phyloP scores from a whole-genome alignment of 2,888 invertebrate genomes.

The Protophormia terraenovae region DNA sequence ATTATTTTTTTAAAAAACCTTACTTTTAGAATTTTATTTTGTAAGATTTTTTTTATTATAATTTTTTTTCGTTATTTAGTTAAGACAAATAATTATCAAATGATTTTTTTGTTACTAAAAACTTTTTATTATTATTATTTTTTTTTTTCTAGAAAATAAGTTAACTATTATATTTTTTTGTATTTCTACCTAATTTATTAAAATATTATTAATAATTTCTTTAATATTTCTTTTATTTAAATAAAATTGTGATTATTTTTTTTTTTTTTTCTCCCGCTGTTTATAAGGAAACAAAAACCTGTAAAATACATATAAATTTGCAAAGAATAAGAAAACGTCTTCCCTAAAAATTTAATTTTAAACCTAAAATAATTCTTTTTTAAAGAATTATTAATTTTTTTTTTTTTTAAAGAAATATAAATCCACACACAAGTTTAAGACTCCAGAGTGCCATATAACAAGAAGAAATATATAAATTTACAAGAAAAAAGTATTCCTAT shows the following conservation, averaged over 20 bases:
- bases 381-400: neutral
- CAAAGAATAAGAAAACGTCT: constrained; percentile 40
- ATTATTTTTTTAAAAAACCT: constrained; percentile 43
- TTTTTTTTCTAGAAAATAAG: constrained; percentile 42
- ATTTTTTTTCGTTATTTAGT: constrained; percentile 64
- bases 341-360: constrained; percentile 1
- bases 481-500: constrained; percentile 57
- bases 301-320: neutral
- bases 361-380: neutral
- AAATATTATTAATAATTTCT: constrained; percentile 41
- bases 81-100: constrained; percentile 51
- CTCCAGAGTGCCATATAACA: constrained; percentile 66
- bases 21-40: constrained; percentile 36
- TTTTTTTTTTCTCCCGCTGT: no score
- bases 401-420: constrained; percentile 1
- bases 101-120: constrained; percentile 60
- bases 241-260: constrained; percentile 61
- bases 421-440: constrained; percentile 40
- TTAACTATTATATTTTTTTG: constrained; percentile 30
- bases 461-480: constrained; percentile 39
- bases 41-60: constrained; percentile 33
- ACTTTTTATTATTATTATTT: constrained; percentile 41
- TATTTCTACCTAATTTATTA: constrained; percentile 49
- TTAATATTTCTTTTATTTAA: constrained; percentile 26
- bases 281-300: constrained; percentile 13